Conservation (phyloP, 2,113 vertebrate genomes). For the Vulpes vulpes region DNA sequence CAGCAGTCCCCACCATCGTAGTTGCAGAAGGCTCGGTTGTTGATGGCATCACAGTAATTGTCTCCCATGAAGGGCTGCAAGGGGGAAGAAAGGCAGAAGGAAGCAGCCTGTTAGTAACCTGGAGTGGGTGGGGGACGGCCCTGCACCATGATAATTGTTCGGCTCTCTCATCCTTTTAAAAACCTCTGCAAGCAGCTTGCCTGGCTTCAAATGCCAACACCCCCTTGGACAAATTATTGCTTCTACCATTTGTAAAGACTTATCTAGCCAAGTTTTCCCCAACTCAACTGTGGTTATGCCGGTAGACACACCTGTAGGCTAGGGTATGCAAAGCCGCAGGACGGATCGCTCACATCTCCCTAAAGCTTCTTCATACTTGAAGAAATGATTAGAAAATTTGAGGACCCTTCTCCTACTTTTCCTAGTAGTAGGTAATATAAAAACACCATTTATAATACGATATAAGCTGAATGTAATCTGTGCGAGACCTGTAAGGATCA, state of each 20-base stretch:
- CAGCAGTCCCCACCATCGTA: conserved; percentile 99
- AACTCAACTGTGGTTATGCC: neutral
- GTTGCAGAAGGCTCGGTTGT: conserved; percentile 99
- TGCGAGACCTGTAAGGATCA: neutral
- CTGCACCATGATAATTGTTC: neutral
- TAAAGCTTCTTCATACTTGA: neutral
- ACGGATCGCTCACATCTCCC: neutral
- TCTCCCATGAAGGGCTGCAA: conserved; percentile 97
- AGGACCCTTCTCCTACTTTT: neutral
- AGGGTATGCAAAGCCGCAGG: neutral
- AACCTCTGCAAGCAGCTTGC: neutral
- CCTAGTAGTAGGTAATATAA: neutral
- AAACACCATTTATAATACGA: neutral
- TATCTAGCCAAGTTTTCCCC: neutral
- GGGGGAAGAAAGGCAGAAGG: conserved; percentile 49
- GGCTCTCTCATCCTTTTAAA: neutral
- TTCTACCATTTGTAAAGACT: conserved; percentile 11
- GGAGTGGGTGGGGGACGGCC: neutral
- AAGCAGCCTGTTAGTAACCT: neutral
- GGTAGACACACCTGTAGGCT: neutral
- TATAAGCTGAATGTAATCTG: neutral
- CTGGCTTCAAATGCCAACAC: neutral
- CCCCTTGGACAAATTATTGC: neutral
- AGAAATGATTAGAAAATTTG: neutral
- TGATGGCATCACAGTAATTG: conserved; percentile 98